Conservation (phyloP, 2,888 invertebrate species). For the Homarus gammarus region DNA sequence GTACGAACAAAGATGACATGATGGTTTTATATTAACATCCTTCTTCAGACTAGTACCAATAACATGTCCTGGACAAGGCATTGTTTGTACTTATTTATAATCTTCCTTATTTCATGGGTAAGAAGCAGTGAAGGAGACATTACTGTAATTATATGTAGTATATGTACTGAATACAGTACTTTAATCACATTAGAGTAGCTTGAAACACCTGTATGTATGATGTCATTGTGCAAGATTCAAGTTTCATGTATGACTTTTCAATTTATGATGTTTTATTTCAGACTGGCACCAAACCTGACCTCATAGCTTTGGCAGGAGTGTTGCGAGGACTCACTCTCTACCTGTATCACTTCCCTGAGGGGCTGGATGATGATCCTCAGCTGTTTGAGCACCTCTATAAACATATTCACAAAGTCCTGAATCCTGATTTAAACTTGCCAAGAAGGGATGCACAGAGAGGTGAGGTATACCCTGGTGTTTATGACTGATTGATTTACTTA, state of each 20-base stretch:
- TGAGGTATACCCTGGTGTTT: not conserved
- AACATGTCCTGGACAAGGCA: no score
- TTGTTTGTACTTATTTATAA: no score
- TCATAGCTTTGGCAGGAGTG: conserved; percentile 64
- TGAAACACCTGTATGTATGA: not conserved
- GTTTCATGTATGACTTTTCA: not conserved
- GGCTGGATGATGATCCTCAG: conserved; percentile 50
- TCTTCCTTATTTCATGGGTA: no score
- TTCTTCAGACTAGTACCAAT: no score
- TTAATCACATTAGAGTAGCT: no score
- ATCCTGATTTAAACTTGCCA: conserved; percentile 67
- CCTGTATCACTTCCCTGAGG: conserved; percentile 72
- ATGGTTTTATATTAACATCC: no score
- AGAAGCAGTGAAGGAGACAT: no score
- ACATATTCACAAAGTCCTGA: conserved; percentile 64
- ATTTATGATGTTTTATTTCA: conserved; percentile 10
- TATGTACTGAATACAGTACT: no score
- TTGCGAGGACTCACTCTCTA: conserved; percentile 67
- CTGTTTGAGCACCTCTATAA: conserved; percentile 55
- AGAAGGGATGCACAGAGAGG: conserved; percentile 74
- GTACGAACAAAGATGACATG: no score
- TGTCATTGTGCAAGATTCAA: not conserved
- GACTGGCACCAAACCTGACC: conserved; percentile 65
- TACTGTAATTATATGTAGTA: no score
- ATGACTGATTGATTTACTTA: not conserved